Conservation (phyloP, 2,113 vertebrate species). For the Phaetusa simplex region DNA sequence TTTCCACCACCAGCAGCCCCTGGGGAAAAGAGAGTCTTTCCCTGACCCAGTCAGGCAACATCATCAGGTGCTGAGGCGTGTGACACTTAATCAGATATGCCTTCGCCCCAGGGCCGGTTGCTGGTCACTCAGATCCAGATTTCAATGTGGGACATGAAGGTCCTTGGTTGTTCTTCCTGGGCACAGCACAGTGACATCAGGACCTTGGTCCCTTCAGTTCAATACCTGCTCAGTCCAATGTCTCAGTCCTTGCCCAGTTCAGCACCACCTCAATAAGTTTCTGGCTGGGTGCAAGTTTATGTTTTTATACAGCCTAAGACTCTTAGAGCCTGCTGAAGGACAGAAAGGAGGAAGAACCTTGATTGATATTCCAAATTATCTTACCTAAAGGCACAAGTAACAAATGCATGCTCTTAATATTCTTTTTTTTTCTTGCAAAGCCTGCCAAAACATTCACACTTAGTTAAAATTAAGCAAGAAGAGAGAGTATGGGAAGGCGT, state of each 20-base stretch:
- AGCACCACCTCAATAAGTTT: not conserved
- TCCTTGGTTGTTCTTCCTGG: not conserved
- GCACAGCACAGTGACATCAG: not conserved
- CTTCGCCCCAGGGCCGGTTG: not conserved
- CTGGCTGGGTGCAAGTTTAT: not conserved
- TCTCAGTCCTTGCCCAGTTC: not conserved
- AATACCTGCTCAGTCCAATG: not conserved
- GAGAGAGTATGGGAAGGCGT: accelerated
- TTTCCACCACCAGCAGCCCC: not conserved
- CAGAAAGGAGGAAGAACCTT: not conserved
- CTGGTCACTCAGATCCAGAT: not conserved
- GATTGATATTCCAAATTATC: not conserved
- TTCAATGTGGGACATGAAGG: not conserved
- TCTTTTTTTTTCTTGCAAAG: not conserved
- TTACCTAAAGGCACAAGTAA: not conserved
- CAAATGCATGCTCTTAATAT: not conserved
- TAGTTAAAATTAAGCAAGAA: not conserved
- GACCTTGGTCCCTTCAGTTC: not conserved
- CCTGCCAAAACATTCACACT: not conserved
- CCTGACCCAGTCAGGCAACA: not conserved
- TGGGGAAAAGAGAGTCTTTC: not conserved
- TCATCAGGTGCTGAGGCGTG: not conserved
- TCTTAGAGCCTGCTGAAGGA: not conserved
- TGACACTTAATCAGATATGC: not conserved
- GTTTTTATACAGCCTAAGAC: not conserved